Evolutionary conservation across 2,888 invertebrate genomes (phyloP).

Genomic region (Acanthosepion pharaonis): DNA sequence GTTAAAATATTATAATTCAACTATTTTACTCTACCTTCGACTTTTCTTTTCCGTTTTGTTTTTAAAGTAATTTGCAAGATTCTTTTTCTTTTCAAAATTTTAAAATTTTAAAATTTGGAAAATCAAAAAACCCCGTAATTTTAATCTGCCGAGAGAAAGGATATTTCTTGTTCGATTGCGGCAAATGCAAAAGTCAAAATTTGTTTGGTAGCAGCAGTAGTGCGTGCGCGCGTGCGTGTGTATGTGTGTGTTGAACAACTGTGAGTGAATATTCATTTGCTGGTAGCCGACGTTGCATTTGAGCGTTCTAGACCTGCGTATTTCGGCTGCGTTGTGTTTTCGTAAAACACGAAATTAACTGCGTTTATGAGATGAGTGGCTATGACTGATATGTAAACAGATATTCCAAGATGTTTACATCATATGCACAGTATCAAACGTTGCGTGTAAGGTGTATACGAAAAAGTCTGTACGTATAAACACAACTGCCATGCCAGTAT

Average conservation of each 20-base stretch:
- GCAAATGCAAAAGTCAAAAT: background rate
- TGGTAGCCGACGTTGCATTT: background rate
- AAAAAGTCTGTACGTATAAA: too few relatives aligned
- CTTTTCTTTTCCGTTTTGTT: background rate
- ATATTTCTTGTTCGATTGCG: background rate
- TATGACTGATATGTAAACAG: too few relatives aligned
- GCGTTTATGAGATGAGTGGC: too few relatives aligned
- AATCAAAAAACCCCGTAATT: background rate
- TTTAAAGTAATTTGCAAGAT: background rate
- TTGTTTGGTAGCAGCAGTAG: background rate
- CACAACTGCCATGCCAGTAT: too few relatives aligned
- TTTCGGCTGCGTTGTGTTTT: too few relatives aligned
- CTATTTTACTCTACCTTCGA: conserved; percentile 21
- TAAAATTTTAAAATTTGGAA: background rate
- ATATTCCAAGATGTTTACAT: too few relatives aligned
- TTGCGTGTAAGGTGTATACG: too few relatives aligned
- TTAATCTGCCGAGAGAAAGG: background rate
- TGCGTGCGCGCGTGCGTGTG: background rate
- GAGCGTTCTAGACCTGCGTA: background rate
- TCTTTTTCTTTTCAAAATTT: background rate
- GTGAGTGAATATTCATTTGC: background rate
- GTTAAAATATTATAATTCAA: conserved; percentile 33
- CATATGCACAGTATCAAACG: too few relatives aligned
- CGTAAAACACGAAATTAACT: too few relatives aligned
- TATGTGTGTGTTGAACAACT: background rate